phyloP scores from a whole-genome alignment of 2,888 invertebrate species.

The Pollenia griseotomentosa region DNA sequence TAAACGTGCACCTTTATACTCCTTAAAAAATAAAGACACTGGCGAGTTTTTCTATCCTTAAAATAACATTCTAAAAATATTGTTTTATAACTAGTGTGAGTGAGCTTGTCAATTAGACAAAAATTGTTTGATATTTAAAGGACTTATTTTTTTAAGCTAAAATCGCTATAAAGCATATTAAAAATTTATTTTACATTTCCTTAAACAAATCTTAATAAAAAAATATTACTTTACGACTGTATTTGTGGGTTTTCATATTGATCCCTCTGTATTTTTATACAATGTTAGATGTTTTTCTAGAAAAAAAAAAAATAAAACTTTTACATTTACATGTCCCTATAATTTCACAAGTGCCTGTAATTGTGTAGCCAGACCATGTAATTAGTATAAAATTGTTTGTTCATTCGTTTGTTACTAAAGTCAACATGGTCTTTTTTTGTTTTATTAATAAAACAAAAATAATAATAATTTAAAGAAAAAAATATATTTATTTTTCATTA shows the following conservation, averaged over 20 bases:
- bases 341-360: slow-evolving; percentile 1
- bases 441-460: slow-evolving; percentile 18
- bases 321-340: slow-evolving; percentile 16
- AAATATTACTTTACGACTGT: no score
- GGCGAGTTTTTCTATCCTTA: no score
- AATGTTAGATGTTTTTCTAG: neutral
- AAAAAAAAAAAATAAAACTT: slow-evolving; percentile 1
- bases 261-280: neutral
- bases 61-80: no score
- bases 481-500: neutral
- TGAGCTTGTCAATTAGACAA: no score
- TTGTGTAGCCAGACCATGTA: slow-evolving; percentile 48
- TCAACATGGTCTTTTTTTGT: slow-evolving; percentile 36
- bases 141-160: no score
- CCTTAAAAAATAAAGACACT: no score
- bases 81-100: no score
- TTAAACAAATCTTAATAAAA: no score
- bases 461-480: slow-evolving; percentile 18
- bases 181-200: no score
- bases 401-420: slow-evolving; percentile 45
- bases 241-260: neutral
- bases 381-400: slow-evolving; percentile 68
- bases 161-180: no score
- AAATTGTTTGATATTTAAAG: no score
- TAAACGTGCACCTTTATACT: no score